These are phyloP conservation scores for Copidosoma floridanum DNA, from an alignment of 1,140 invertebrate genomes.

Conservation along the genomic window DNA sequence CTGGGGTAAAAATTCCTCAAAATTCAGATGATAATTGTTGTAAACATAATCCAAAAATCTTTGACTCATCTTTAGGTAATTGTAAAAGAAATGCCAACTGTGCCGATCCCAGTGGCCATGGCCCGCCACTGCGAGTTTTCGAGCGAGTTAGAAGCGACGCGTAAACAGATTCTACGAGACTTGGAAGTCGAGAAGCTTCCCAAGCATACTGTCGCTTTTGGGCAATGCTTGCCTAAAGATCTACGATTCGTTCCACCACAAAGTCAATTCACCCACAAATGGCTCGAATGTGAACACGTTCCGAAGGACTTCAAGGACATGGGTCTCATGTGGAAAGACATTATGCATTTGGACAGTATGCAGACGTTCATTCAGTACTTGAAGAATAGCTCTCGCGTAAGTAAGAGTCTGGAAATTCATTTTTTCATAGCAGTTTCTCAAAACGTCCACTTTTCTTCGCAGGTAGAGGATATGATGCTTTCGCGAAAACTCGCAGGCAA, in stretches of 20 bases:
- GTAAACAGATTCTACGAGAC: constrained; percentile 55
- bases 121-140: constrained; percentile 44
- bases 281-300: constrained; percentile 55
- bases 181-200: constrained; percentile 52
- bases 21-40: too few relatives aligned
- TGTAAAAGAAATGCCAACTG: constrained; percentile 41
- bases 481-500: too few relatives aligned
- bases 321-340: constrained; percentile 59
- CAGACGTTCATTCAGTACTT: constrained; percentile 45
- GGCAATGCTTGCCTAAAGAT: constrained; percentile 53
- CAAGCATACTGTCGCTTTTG: constrained; percentile 53
- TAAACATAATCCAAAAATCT: background rate
- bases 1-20: background rate
- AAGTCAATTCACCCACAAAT: constrained; percentile 53
- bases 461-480: too few relatives aligned
- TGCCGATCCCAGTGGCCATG: constrained; percentile 35
- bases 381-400: constrained; percentile 31
- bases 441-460: too few relatives aligned
- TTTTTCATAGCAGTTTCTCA: too few relatives aligned
- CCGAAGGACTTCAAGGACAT: constrained; percentile 59
- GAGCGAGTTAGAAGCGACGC: constrained; percentile 46
- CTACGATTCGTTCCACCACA: constrained; percentile 55
- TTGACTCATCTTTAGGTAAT: constrained; percentile 31
- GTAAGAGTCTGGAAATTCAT: too few relatives aligned
- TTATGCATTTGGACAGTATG: constrained; percentile 55